Base-by-base conservation (phyloP, 2,888 invertebrate species). In the Nemoura dubitans region DNA sequence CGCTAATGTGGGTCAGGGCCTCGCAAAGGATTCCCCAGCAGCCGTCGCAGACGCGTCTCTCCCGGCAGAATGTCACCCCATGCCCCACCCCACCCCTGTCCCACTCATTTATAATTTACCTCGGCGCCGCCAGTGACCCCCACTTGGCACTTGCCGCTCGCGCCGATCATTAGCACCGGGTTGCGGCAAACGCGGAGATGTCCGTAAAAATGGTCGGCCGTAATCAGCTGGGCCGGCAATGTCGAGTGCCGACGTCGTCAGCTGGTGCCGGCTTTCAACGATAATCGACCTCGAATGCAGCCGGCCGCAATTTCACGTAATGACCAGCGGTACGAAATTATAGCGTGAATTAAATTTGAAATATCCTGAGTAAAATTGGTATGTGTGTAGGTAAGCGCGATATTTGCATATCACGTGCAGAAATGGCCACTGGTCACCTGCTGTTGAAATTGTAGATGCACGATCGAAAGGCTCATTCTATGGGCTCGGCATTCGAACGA, bases 1-100 rank as follows among this genome's bases (percentile, higher is more conserved):
- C 59, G 59, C 14, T 81, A n/a, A 81, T 30, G 26, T 81, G 81
- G 81, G 81, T 81, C 81, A 81, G 29, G 81, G 30, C 81, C 81
- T 30, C 81, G 16, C n/a, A 81, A 29, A 81, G 29, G 81, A 81
- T 28, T 81, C 81, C 81, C 81, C 28, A 28, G 28, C 28, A 6
- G 14, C 81, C 81, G 30, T 27, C 28, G 28, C 30, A 28, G 81
- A 81, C 81, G 29, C 14, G 81, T 78, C 81, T 81, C 29, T 21
- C 59, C 16, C 59, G 14, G 14, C 59, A 59, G 59, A 30, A 28
- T 81, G 81, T 29, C 81, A 28, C 81, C 81, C 81, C 29, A 27
- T 5, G 7, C 30, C 81, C n/a, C n/a, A n/a, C 21, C 29, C 81
- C 2, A 0, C 26, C 10, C 81, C 78, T 1, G 26, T 36, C 10